Evolutionary conservation across 2,797 vertebrate species (phyloP), one percentile per base, ranked within the genome.

Genomic region (Coracias cyanogaster): DNA sequence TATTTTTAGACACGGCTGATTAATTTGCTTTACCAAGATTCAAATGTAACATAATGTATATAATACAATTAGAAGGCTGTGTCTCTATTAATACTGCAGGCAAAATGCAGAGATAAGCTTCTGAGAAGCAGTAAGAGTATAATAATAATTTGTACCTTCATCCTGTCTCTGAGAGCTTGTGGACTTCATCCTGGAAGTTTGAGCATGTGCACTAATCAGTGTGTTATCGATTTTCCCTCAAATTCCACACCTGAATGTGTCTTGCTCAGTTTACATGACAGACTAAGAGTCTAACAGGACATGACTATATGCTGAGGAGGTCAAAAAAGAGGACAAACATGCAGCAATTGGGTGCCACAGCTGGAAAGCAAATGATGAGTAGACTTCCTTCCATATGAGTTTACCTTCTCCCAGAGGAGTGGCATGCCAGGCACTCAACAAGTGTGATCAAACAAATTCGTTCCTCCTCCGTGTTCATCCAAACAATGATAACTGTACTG

Each of bases 41-140:
- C 66, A 70, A 73, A 90, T 46, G 70, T 64, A 91, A 93, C 76
- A 60, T 91, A 93, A 97, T 61, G 85, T 96, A 96, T 96, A 90
- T 95, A 96, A 97, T 76, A 62, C 54, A 96, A 95, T 96, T 93
- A 97, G 79, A 82, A 94, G 43, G 46, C 48, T 86, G 70, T 94
- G 58, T 91, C 73, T 94, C 45, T 94, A 76, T 88, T 96, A 94
- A 60, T 79, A 72, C 28, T 51, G 67, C 24, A 85, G 37, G 71
- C 57, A 87, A 96, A 96, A 93, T 22, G 41, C 60, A 89, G 41
- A 83, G 29, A 89, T 54, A 78, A 79, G 45, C 29, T 77, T 77
- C 58, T 67, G 71, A 92, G 74, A 77, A 94, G n/a, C 20, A 71
- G 28, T n/a, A 79, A 48, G 37, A 89, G 26, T 49, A 43, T 67